Percentiles rank a stretch among this genome's conserved stretches.
Evolutionary conservation across 2,113 vertebrate species (phyloP).

Genomic region (Eurypyga helias): DNA sequence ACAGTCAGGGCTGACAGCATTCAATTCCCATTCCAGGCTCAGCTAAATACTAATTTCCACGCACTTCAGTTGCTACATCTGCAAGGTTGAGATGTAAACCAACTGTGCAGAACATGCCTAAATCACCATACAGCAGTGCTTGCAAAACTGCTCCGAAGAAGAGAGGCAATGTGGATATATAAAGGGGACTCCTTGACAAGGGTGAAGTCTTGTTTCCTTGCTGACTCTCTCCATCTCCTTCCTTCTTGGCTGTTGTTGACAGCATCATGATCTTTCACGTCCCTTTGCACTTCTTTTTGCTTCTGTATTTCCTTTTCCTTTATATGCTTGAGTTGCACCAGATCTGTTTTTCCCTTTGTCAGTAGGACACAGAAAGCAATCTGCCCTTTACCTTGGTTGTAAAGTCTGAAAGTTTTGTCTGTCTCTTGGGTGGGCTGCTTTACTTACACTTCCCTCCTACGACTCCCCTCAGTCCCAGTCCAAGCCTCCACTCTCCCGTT

Average conservation of each 20-base stretch:
- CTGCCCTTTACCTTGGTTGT: background rate
- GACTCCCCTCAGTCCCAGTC: background rate
- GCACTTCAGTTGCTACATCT: background rate
- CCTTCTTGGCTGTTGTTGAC: background rate
- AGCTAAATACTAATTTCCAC: background rate
- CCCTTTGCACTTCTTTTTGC: background rate
- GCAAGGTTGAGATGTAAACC: background rate
- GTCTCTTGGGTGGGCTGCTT: background rate
- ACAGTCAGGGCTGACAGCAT: background rate
- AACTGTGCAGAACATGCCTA: background rate
- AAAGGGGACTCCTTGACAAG: background rate
- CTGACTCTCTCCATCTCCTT: background rate
- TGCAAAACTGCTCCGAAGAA: background rate
- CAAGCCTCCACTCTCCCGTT: background rate
- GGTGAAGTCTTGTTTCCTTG: background rate
- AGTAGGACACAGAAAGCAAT: background rate
- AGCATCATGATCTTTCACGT: background rate
- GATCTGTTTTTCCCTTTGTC: background rate
- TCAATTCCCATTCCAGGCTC: background rate
- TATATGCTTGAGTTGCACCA: background rate
- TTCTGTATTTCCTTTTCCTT: slow-evolving; percentile 1
- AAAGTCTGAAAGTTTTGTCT: background rate
- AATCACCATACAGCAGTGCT: background rate
- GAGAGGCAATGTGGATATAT: background rate
- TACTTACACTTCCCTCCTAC: background rate